These are phyloP conservation scores for Phylloscopus collybita DNA, from an alignment of 2,797 vertebrate genomes.

Conservation along the genomic window DNA sequence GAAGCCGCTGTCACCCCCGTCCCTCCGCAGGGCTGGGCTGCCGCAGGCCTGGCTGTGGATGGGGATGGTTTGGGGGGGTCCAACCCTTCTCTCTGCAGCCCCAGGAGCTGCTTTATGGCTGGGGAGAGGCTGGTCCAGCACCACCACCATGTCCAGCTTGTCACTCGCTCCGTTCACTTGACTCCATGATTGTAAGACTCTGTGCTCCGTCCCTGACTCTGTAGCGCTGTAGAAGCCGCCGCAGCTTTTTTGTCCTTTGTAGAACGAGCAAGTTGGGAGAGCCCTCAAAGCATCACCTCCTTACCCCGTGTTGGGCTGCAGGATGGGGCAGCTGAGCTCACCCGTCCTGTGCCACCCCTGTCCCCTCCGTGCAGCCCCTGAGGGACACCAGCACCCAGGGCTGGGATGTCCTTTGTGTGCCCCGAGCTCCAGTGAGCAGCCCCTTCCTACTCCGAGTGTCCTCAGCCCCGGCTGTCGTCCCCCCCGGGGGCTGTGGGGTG, in stretches of 20 bases:
- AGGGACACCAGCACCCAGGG: neutral
- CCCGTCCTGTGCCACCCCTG: neutral
- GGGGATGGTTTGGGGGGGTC: neutral
- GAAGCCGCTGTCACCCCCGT: neutral
- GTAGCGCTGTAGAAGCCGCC: neutral
- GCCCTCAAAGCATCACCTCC: neutral
- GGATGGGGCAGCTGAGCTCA: neutral
- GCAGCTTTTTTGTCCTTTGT: neutral
- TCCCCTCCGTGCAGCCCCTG: fast-evolving
- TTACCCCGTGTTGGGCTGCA: neutral
- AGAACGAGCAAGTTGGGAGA: neutral
- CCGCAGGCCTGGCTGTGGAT: neutral
- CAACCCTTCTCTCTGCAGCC: neutral
- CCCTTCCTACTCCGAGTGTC: neutral
- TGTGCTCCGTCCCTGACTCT: slow-evolving; percentile 11
- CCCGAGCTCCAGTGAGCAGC: neutral
- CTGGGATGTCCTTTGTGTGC: fast-evolving
- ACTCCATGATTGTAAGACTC: slow-evolving; percentile 39
- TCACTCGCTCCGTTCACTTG: neutral
- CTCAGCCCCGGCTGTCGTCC: neutral
- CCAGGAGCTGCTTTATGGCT: neutral
- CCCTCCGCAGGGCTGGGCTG: neutral
- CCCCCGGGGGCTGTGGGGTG: neutral
- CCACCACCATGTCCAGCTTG: neutral
- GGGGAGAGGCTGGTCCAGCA: neutral